Base-by-base conservation (phyloP, 2,888 invertebrate genomes). In the Pandemis cinnamomeana region DNA sequence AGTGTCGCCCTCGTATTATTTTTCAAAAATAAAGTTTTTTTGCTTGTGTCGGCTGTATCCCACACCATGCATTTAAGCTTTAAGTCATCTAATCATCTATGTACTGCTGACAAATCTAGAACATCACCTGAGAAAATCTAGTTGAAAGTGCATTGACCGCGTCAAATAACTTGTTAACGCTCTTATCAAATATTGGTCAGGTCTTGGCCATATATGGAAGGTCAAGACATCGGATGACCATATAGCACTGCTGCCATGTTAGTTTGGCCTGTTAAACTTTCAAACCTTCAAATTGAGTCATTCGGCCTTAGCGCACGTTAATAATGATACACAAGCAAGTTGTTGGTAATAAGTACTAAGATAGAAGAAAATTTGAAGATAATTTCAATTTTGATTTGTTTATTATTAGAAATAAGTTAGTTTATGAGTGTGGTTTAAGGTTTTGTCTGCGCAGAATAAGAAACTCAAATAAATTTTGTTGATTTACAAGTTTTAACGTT, bases 101-200 rank as follows among this genome's bases (percentile, higher is more conserved):
- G 1, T 44, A 8, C 44, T 44, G 44, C 44, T 58, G 10, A 27
- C 20, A 27, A 27, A 58, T 27, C 13, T 44, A 64, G 58, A 27
- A 48, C n/a, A 58, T 67, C 58, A 58, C 44, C 55, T 44, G 13
- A 36, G 27, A 36, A 36, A 36, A 36, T 4, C 27, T 36, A 36
- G 67, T 68, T 67, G 55, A 72, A 63, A 42, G 69, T 68, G 48
- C 64, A 72, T 27, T 69, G 68, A 69, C 63, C 70, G 51, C 60
- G 11, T 53, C 20, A 53, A 61, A 61, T 53, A 42, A 66, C 61
- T 53, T 70, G 73, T 66, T 70, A 74, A 73, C 51, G 60, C 53
- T 42, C 53, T 70, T 70, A 61, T 70, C 73, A 74, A 74, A 74
- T 74, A 74, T 70, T 74, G 70, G 70, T 53, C 60, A 69, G 27